Conservation (phyloP, 1,140 invertebrate genomes). For the Calephelis nemesis region DNA sequence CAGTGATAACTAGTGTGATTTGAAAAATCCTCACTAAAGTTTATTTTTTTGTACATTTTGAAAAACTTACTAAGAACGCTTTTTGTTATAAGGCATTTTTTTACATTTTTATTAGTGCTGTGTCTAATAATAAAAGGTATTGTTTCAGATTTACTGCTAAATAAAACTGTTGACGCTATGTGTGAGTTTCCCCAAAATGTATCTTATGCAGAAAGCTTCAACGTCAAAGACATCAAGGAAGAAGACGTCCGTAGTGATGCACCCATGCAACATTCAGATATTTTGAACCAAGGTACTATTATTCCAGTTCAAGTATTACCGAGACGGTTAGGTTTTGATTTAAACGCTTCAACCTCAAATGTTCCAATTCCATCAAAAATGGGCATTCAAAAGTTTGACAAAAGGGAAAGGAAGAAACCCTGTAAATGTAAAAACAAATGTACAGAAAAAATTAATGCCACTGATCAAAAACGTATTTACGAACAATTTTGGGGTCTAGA, state of each 20-base stretch:
- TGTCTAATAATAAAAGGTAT: too few species aligned
- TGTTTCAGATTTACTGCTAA: too few species aligned
- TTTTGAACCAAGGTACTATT: background rate
- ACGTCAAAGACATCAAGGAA: background rate
- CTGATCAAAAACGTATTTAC: slow-evolving; percentile 7
- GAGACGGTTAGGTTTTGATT: background rate
- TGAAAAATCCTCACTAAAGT: too few species aligned
- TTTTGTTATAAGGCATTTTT: too few species aligned
- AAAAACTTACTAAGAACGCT: too few species aligned
- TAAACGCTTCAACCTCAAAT: slow-evolving; percentile 2
- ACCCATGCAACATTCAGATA: background rate
- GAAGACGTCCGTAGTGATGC: background rate
- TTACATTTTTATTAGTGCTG: too few species aligned
- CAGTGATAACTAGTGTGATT: too few species aligned
- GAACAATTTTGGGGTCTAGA: slow-evolving; percentile 15
- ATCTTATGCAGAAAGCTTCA: background rate
- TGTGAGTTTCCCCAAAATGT: background rate
- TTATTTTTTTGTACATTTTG: too few species aligned
- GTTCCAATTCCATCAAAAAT: slow-evolving; percentile 1
- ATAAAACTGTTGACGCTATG: background rate
- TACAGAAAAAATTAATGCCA: background rate
- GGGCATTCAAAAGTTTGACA: background rate
- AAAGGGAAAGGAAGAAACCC: slow-evolving; percentile 5
- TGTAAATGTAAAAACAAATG: slow-evolving; percentile 15
- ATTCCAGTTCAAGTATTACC: slow-evolving; percentile 8